Evolutionary conservation across 2,888 invertebrate genomes (phyloP), one percentile per base, ranked within the genome.

Genomic region (Chaetoderma sp.): DNA sequence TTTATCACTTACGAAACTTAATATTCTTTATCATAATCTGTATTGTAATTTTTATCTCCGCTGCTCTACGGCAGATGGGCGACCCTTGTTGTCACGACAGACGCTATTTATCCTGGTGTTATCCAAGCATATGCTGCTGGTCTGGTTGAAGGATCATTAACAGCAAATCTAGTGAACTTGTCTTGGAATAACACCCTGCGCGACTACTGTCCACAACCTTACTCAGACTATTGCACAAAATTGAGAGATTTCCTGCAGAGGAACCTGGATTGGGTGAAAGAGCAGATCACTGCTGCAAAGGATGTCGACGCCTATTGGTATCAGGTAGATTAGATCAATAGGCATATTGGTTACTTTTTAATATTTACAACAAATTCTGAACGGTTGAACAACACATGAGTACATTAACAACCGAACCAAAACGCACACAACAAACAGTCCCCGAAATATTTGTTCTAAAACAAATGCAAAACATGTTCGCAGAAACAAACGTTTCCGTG

Each of bases 111-210:
- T 85, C 90, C 91, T 0, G 94, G 95, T 83, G 90, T 90, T 76
- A 90, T 93, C 47, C 95, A 95, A 88, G 94, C 94, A 0, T 94
- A 92, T 84, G 92, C 93, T 1, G 95, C 95, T 1, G 96, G 96
- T 4, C 89, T 93, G 45, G 89, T 93, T 0, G 95, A 96, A 86
- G 95, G 94, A 0, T 91, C 91, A 25, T 86, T 94, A 3, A 94
- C 95, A 10, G 60, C 71, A 30, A 91, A 91, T 68, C 88, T 93
- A 63, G 93, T 95, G 73, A 91, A 92, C 83, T 90, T 91, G 78
- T 93, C 93, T 81, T 92, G 94, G 90, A 88, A 90, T 78, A 95
- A 95, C 82, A 92, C 91, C 27, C 74, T 90, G 5, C 88, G 88
- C 75, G 90, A 89, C 85, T 90, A 90, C 78, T 91, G 91, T 76